A percentile compares a stretch with the other conserved stretches of the same genome.
Conservation (phyloP, 2,888 invertebrate genomes). For the Hofmannophila pseudospretella region DNA sequence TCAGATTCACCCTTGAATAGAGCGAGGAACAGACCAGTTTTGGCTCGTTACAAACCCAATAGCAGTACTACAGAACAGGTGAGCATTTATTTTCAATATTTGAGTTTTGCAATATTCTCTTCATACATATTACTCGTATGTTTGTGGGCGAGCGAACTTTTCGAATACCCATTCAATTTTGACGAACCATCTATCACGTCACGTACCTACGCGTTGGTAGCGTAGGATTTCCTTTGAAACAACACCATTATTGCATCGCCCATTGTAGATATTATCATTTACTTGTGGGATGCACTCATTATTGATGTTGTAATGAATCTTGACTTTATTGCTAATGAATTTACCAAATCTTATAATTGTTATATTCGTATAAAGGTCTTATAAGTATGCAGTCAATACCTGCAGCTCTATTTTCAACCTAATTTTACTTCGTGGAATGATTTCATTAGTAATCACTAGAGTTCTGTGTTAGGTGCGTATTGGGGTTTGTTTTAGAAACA, state of each 20-base stretch:
- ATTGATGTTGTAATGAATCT: conserved; percentile 7
- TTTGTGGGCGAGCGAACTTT: conserved; percentile 17
- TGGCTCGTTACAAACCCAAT: conserved; percentile 61
- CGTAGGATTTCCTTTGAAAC: conserved; percentile 27
- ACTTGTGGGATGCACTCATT: conserved; percentile 12
- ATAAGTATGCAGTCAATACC: no score
- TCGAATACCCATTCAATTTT: conserved; percentile 16
- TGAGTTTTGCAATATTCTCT: background rate
- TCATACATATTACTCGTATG: conserved; percentile 1
- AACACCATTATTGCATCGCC: conserved; percentile 22
- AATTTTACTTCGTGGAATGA: conserved; percentile 36
- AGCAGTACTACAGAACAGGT: conserved; percentile 51
- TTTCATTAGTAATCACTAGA: conserved; percentile 32
- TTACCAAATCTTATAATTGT: no score
- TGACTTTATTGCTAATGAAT: no score
- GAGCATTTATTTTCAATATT: conserved; percentile 20
- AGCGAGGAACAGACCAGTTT: conserved; percentile 59
- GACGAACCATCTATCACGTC: conserved; percentile 23
- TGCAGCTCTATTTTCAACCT: conserved; percentile 29
- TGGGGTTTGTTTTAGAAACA: conserved; percentile 66
- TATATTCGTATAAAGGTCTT: no score
- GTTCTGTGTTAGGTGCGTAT: conserved; percentile 46
- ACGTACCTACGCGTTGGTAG: no score
- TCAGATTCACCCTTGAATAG: conserved; percentile 61
- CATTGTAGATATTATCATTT: conserved; percentile 14